A percentile compares a stretch with the other conserved stretches of the same genome.
Conservation (phyloP, 2,113 vertebrate genomes). For the Trochalopteron elliotii region DNA sequence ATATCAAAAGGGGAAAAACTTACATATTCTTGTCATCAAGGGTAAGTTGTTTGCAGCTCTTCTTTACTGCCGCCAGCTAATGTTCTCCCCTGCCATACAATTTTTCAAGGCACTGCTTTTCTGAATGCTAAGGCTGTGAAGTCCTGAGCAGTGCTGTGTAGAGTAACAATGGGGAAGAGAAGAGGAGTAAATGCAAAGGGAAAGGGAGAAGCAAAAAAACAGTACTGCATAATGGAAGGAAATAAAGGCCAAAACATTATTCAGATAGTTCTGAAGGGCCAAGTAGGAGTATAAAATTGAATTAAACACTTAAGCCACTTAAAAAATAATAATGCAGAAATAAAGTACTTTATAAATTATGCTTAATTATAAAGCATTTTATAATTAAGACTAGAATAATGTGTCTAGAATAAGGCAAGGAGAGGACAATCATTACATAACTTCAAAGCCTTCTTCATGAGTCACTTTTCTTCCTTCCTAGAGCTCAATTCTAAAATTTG, state of each 20-base stretch:
- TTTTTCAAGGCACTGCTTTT: background rate
- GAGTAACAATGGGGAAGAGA: background rate
- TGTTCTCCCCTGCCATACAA: background rate
- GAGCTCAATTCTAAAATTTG: background rate
- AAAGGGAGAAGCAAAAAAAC: background rate
- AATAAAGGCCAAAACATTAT: background rate
- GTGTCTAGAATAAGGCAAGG: background rate
- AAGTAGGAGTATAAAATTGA: background rate
- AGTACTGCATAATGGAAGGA: background rate
- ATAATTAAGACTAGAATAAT: background rate
- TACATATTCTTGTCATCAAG: background rate
- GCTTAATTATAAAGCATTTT: too few species aligned
- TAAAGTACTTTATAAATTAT: too few species aligned
- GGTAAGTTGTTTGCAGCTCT: background rate
- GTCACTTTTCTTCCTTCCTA: background rate
- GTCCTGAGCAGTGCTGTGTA: background rate
- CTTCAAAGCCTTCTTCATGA: background rate
- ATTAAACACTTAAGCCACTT: background rate
- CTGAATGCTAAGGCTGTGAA: background rate
- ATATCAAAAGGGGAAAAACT: background rate
- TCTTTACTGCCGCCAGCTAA: background rate
- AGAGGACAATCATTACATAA: background rate
- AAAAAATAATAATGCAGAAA: background rate
- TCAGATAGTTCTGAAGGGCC: background rate
- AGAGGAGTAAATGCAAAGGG: background rate